Base-by-base conservation (phyloP, 2,888 invertebrate species). In the Apodemia hepburni region DNA sequence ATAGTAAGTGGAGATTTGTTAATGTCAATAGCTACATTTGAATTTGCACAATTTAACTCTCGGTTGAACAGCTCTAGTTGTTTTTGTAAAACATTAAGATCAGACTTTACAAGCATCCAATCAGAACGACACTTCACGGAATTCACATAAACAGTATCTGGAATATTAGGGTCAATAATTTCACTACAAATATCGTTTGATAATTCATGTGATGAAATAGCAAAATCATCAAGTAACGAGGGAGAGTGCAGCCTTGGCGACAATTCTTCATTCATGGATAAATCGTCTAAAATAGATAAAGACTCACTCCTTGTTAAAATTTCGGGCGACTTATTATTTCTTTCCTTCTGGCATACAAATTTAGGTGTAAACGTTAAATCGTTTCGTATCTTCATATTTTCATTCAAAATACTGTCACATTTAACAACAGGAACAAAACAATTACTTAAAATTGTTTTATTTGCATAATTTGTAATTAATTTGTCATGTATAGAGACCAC, bases 271-370 rank as follows among this genome's bases (percentile, higher is more conserved):
- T 57, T 29, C 3, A 57, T 15, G 2, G 57, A 27, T 8, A 27
- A 29, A 29, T 57, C 57, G 29, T 57, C 57, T 57, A 57, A 57
- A 57, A 29, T 29, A 5, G 57, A 57, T n/a, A 29, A 29, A 57
- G 57, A 57, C 7, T 22, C 54, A 29, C 54, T 12, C 15, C 54
- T 29, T 15, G 27, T 6, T 29, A 54, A 54, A 54, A 11, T n/a
- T 27, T 15, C 29, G 12, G 15, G 27, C 12, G 51, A 51, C 4
- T 22, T 22, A 54, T 12, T 5, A 51, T 27, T 54, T 22, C 6
- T 15, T 15, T 54, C 54, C 27, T 27, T 54, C 15, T 15, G 27
- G n/a, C 0, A 45, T n/a, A n/a, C 45, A 45, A n/a, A 6, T 7
- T 5, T 45, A 45, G 45, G 45, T n/a, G n/a, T 45, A 45, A n/a